Conservation (phyloP, 2,888 invertebrate species). For the Polydrusus tereticollis region DNA sequence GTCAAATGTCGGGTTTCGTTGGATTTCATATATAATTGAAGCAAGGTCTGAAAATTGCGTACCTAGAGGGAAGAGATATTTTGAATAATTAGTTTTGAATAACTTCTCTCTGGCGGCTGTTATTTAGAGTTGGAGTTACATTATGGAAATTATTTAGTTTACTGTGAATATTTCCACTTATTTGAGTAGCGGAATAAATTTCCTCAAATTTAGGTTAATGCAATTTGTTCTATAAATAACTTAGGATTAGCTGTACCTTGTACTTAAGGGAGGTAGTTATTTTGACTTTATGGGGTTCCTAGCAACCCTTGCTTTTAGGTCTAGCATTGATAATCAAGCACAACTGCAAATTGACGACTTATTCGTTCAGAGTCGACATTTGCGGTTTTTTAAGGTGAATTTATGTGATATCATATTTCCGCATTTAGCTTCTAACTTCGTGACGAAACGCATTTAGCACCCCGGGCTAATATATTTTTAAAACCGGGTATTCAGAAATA, state of each 20-base stretch:
- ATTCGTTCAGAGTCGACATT: too few species aligned
- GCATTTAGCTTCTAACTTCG: slow-evolving; percentile 1
- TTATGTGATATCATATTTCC: not conserved
- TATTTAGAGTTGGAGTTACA: not conserved
- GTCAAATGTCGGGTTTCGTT: not conserved
- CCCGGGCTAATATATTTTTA: slow-evolving; percentile 17
- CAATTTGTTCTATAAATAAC: too few species aligned
- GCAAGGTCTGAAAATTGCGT: not conserved
- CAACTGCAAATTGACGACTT: too few species aligned
- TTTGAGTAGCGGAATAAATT: too few species aligned
- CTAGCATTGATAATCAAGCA: too few species aligned
- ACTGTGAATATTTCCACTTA: slow-evolving; percentile 10
- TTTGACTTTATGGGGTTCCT: too few species aligned
- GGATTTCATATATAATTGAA: not conserved
- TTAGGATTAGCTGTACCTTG: too few species aligned
- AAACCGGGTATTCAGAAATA: slow-evolving; percentile 1
- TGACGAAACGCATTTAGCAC: slow-evolving; percentile 24
- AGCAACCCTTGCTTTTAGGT: too few species aligned
- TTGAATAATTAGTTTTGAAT: slow-evolving; percentile 10
- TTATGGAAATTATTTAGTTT: slow-evolving; percentile 4
- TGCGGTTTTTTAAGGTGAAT: not conserved
- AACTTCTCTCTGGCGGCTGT: slow-evolving; percentile 6
- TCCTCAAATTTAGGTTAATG: too few species aligned
- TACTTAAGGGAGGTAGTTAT: too few species aligned
- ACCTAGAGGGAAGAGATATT: not conserved